Evolutionary conservation across 2,888 invertebrate genomes (phyloP), one percentile per base, ranked within the genome.

Genomic region (Polyommatus iphigenia): DNA sequence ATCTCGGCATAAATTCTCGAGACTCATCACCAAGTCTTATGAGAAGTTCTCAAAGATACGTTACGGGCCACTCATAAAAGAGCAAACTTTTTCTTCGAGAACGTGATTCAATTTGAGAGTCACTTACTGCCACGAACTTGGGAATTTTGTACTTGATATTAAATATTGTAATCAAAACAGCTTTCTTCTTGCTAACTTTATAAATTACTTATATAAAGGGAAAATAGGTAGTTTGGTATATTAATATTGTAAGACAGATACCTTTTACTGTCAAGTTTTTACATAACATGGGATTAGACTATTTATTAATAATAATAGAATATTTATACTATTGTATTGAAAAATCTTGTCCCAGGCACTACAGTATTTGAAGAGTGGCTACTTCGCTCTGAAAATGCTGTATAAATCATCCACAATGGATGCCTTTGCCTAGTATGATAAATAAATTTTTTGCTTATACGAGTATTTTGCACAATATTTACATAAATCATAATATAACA

Each of bases 21-120:
- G 57, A 76, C 36, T 76, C 54, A 50, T 76, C 36, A 36, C 76
- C 5, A 76, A 76, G 36, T 59, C 76, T 32, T 76, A 59, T 20
- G 36, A 62, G 50, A 54, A 75, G 75, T 54, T 75, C 67, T 67
- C 67, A 67, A 67, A 67, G 67, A 32, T 67, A 67, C 62, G 62
- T 67, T 32, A 67, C 67, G 67, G 24, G 15, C 67, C 29, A 67
- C 67, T 67, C 67, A 67, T 67, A 24, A 67, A 67, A 67, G 29
- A 67, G 29, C 29, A 29, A 29, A 29, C 67, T 67, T 67, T 32
- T 67, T 67, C 67, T 67, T 67, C 15, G 24, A 24, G 62, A 62
- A 24, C 62, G 67, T 67, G 7, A 67, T 67, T 67, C 32, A 67
- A 67, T 67, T 32, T 67, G 32, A 67, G 67, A 67, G 67, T 67